Evolutionary conservation across 2,888 invertebrate genomes (phyloP).

Genomic region (Dichetophora obliterata): DNA sequence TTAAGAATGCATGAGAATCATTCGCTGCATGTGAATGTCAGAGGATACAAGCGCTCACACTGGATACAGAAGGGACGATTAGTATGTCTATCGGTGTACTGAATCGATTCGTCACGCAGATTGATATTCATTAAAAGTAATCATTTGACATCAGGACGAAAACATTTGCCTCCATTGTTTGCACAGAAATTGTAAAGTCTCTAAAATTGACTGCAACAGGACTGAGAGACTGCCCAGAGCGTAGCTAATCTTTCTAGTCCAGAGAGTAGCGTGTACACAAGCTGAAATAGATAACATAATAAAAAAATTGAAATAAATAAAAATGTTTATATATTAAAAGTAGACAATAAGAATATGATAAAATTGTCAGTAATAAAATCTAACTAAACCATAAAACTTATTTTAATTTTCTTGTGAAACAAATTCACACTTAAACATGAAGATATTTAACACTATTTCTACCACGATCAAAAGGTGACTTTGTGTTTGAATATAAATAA

Average conservation of each 20-base stretch:
- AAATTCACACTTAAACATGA: too few species aligned
- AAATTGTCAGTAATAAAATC: too few species aligned
- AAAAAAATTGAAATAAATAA: not conserved
- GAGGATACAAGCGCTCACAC: constrained; percentile 6
- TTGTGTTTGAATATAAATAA: too few species aligned
- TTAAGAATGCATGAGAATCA: not conserved
- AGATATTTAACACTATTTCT: too few species aligned
- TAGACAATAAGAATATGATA: not conserved
- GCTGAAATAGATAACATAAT: not conserved
- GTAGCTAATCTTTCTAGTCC: constrained; percentile 55
- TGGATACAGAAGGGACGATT: constrained; percentile 35
- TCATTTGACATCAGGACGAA: constrained; percentile 71
- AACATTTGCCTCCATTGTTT: constrained; percentile 60
- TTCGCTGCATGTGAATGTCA: not conserved
- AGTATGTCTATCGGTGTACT: constrained; percentile 50
- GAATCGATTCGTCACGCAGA: constrained; percentile 69
- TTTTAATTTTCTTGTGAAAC: too few species aligned
- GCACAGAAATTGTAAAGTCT: constrained; percentile 5
- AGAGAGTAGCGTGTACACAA: not conserved
- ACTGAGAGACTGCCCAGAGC: constrained; percentile 60
- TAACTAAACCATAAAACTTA: too few species aligned
- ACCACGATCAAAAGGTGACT: too few species aligned
- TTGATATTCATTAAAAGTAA: constrained; percentile 70
- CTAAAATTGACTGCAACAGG: constrained; percentile 24
- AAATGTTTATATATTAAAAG: not conserved